Evolutionary conservation across 2,888 invertebrate species (phyloP), one percentile per base, ranked within the genome.

Genomic region (Conomelus anceps): DNA sequence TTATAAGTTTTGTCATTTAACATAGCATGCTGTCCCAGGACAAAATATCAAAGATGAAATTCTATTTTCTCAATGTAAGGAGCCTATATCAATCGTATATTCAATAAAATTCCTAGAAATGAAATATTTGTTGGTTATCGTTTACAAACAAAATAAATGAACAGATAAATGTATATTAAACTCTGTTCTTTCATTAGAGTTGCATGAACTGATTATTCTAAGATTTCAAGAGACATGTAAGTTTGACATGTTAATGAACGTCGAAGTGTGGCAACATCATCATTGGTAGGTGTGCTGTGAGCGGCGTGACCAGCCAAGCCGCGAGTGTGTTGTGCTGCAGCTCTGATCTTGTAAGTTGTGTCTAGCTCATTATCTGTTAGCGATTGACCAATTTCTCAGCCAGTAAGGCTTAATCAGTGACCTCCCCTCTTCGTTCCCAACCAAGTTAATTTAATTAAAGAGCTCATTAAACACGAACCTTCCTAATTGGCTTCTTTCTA

Each of bases 401-500:
- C 86, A 23, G 86, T 86, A 86, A 86, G 86, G 86, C 86, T 86
- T 86, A 86, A 86, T 86, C 86, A 26, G 86, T 63, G 86, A 26
- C 24, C 86, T 29, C 85, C 86, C 86, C 24, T 6, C 86, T 86
- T 26, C 86, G 23, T 3, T 85, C 24, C 86, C 29, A 24, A 17
- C 63, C 63, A 13, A 1, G n/a, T 86, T 86, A 86, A 86, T 86
- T 86, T 86, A 86, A 86, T 86, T 86, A 86, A 86, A 86, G 86
- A 22, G 86, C 86, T 86, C 86, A 86, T 86, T 86, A 86, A 86
- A 86, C 86, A 86, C 86, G 86, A 86, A 86, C 86, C 86, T 86
- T 26, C 86, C 86, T 86, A 86, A 86, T 86, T 86, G 86, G 86
- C 23, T 86, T 24, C 86, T 86, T 86, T 86, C 63, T 63, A 63